Base-by-base conservation (phyloP, 2,113 vertebrate species). In the Perca fluviatilis region DNA sequence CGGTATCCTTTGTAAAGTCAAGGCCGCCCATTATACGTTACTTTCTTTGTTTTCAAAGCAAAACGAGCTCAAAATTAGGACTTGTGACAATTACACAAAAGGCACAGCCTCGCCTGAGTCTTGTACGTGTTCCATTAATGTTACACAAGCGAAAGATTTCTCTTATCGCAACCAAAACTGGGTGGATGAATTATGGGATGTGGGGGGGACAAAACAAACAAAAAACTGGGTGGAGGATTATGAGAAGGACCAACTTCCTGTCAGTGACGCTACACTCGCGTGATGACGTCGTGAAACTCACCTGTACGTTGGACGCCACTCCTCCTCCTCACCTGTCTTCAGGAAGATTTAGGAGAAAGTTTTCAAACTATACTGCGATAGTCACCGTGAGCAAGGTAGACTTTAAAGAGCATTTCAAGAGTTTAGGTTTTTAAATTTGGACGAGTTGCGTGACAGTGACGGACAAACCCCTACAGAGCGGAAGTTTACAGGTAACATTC, bases 271-370 rank as follows among this genome's bases (percentile, higher is more conserved):
- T 1, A 2, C 36, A 0, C 57, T 23, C 1, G 49, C 90, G 90
- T 87, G 82, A 80, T 91, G 87, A 91, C 93, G 92, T 89, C 1
- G 2, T n/a, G 91, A 93, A 91, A 94, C 88, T 84, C 77, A 92
- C 91, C 93, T 92, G 80, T 65, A 40, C 73, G 61, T 46, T 15
- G 12, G 49, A 58, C 9, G 66, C 80, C 88, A 82, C 91, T 70
- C 89, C 88, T 33, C 89, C 88, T 33, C 23, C 56, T 16, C 60
- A 92, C 90, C 90, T 92, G 91, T 51, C 19, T 1, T 40, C 60
- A 18, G 27, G 70, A 72, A 88, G 80, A 72, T 87, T 87, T 19
- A 4, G 33, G 21, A 67, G 67, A 82, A 73, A 77, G 25, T 74
- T 79, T 61, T 14, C 16, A 4, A 50, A 19, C 6, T 23, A 0